A percentile compares a stretch with the other conserved stretches of the same genome.
These are phyloP conservation scores for Crenuchus spilurus DNA, from an alignment of 2,797 vertebrate species.

Conservation along the genomic window DNA sequence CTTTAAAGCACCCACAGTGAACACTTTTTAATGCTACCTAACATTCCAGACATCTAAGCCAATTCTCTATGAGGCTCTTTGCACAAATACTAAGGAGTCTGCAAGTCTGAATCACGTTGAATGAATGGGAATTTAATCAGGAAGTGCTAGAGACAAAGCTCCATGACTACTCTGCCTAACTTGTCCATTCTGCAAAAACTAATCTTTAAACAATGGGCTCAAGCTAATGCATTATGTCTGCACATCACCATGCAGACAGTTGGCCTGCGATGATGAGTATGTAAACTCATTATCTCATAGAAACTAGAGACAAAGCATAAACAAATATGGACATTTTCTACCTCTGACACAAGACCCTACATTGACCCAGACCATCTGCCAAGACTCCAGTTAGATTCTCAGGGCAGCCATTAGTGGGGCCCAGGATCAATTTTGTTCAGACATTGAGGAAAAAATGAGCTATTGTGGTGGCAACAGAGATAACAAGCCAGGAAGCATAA, in stretches of 20 bases:
- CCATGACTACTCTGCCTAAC: slow-evolving; percentile 6
- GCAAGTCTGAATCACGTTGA: slow-evolving; percentile 14
- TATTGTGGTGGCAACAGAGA: slow-evolving; percentile 12
- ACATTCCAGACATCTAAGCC: slow-evolving; percentile 18
- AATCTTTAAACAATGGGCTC: slow-evolving; percentile 3
- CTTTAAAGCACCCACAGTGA: slow-evolving; percentile 14
- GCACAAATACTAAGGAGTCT: slow-evolving; percentile 32
- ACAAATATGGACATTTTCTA: background rate
- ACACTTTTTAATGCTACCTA: slow-evolving; percentile 17
- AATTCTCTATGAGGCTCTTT: slow-evolving; percentile 20
- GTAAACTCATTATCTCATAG: background rate
- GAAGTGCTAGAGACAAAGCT: slow-evolving; percentile 10
- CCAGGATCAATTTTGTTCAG: slow-evolving; percentile 27
- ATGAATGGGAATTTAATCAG: slow-evolving; percentile 23
- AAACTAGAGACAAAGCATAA: slow-evolving; percentile 3
- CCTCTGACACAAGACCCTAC: slow-evolving; percentile 4
- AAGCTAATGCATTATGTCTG: slow-evolving; percentile 1
- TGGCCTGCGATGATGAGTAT: background rate
- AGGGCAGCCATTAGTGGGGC: slow-evolving; percentile 47
- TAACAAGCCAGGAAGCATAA: slow-evolving; percentile 24
- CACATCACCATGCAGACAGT: slow-evolving; percentile 1
- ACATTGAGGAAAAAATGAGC: slow-evolving; percentile 18
- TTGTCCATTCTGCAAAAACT: background rate
- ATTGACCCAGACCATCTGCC: slow-evolving; percentile 15
- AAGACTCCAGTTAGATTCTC: slow-evolving; percentile 39